A percentile compares a stretch with the other conserved stretches of the same genome.
phyloP scores from a whole-genome alignment of 2,888 invertebrate species.

The Melangyna quadrimaculata region DNA sequence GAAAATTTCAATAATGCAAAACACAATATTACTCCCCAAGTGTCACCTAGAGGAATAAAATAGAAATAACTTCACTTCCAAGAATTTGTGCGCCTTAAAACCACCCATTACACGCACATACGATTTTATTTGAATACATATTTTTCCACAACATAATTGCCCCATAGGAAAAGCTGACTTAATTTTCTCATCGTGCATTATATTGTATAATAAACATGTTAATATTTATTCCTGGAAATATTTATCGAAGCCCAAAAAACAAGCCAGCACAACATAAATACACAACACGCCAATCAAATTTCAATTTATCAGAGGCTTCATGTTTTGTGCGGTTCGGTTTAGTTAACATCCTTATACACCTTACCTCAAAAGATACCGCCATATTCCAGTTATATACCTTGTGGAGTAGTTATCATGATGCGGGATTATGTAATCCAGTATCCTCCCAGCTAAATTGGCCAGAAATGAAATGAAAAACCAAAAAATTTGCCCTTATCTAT shows the following conservation, averaged over 20 bases:
- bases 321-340: not conserved
- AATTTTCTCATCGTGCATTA: not conserved
- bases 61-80: not conserved
- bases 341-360: not conserved
- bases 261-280: not conserved
- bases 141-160: not conserved
- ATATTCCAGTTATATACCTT: slow-evolving; percentile 20
- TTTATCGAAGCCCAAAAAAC: not conserved
- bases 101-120: not conserved
- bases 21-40: not conserved
- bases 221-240: not conserved
- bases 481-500: not conserved
- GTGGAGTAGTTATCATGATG: slow-evolving; percentile 56
- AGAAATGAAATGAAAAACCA: not conserved
- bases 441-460: slow-evolving; percentile 2
- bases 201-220: not conserved
- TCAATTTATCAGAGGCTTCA: slow-evolving; percentile 12
- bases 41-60: not conserved
- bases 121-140: not conserved
- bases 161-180: not conserved
- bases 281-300: slow-evolving; percentile 18
- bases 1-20: not conserved
- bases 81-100: not conserved
- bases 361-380: not conserved
- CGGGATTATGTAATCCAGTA: slow-evolving; percentile 56